phyloP scores from a whole-genome alignment of 2,113 vertebrate genomes.

The Steatornis caripensis region DNA sequence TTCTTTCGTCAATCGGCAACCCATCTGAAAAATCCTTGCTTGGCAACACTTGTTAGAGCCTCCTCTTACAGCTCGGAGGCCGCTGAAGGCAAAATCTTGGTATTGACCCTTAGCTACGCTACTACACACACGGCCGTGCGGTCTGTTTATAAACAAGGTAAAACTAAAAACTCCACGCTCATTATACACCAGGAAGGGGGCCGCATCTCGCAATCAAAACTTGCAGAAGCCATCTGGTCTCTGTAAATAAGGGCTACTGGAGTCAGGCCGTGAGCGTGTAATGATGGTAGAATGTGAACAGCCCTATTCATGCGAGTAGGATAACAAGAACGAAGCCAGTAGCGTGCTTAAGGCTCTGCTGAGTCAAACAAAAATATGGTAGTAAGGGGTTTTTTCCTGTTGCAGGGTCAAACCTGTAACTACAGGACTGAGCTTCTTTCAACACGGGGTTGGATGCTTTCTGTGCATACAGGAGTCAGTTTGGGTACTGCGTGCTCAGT shows the following conservation, averaged over 20 bases:
- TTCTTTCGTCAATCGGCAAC: neutral
- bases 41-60: neutral
- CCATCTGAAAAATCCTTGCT: neutral
- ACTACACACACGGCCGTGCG: fast-evolving
- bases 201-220: neutral
- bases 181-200: neutral
- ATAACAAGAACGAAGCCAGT: neutral
- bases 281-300: fast-evolving
- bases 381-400: fast-evolving
- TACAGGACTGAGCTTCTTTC: neutral
- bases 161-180: neutral
- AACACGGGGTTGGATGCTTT: neutral
- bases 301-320: neutral
- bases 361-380: neutral
- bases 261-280: neutral
- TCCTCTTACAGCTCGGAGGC: neutral
- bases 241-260: neutral
- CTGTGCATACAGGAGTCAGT: neutral
- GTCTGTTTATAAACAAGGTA: neutral
- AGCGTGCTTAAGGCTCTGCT: neutral
- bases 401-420: neutral
- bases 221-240: neutral
- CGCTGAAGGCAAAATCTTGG: neutral
- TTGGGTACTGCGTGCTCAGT: neutral
- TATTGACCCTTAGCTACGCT: neutral